A percentile compares a stretch with the other conserved stretches of the same genome.
These are phyloP conservation scores for Phytoseiulus persimilis DNA, from an alignment of 2,888 invertebrate species.

Conservation along the genomic window DNA sequence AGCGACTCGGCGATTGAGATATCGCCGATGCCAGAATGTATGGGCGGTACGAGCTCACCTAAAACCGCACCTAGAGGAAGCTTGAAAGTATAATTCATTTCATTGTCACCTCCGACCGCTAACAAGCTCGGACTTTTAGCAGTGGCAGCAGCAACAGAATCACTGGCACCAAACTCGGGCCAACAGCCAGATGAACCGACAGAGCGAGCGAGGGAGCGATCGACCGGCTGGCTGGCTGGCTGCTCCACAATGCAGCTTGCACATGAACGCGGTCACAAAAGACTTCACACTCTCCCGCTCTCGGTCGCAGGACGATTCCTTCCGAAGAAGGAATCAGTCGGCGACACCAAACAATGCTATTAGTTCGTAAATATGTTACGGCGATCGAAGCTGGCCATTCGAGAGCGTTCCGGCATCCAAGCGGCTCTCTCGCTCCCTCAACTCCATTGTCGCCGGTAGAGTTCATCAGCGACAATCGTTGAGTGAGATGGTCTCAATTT, in stretches of 20 bases:
- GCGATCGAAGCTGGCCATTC: background rate
- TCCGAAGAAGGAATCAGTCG: background rate
- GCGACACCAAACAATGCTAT: background rate
- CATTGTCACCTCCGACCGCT: conserved; percentile 5
- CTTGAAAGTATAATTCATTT: background rate
- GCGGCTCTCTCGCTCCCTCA: background rate
- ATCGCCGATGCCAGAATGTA: conserved; percentile 5
- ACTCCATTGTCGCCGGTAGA: background rate
- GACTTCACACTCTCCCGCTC: background rate
- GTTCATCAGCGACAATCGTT: background rate
- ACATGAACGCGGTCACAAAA: background rate
- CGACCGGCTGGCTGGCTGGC: background rate
- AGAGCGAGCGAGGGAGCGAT: background rate
- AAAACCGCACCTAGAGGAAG: conserved; percentile 5
- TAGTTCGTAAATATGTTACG: background rate
- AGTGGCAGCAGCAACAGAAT: background rate
- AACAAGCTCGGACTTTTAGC: background rate
- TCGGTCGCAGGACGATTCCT: background rate
- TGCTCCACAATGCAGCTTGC: background rate
- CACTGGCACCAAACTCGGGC: background rate
- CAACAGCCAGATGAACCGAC: background rate
- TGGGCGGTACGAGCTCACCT: conserved; percentile 5
- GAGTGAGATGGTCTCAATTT: background rate
- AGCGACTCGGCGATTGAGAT: background rate
- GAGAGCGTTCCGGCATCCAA: background rate